Base-by-base conservation (phyloP, 2,888 invertebrate species). In the Ariolimax columbianus region DNA sequence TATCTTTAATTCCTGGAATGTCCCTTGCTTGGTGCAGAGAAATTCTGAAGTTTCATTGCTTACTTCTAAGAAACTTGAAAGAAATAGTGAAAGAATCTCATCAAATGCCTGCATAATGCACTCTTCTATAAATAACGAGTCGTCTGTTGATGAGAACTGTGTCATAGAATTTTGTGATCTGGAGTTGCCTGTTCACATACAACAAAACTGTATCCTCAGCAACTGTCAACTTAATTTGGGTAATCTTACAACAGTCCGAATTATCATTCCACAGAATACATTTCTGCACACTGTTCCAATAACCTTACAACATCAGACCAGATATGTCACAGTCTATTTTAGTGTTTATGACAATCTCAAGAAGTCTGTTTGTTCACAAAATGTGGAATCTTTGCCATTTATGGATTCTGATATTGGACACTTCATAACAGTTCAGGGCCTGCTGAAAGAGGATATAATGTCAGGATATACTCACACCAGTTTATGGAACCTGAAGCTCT, bases 81-180 rank as follows among this genome's bases (percentile, higher is more conserved):
- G 38, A 38, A 33, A 81, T 77, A 4, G 33, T 26, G 30, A 47
- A 51, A 79, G 55, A 19, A 30, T 77, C 19, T 63, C 70, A n/a
- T 1, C 30, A 9, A 72, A 87, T 23, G 92, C 92, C 0, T 92
- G 92, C 88, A 89, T 94, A 14, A 93, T 94, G 90, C 93, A 94
- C 85, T 92, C 91, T 51, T 55, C 89, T 14, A 78, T 94, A 0
- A 89, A 91, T 1, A 66, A 77, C 0, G 77, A 87, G 0, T 92
- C 92, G 0, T 77, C 51, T 19, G 85, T 94, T 51, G 87, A 89
- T 0, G 51, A 77, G 1, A 87, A 88, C 7, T 87, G 91, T 43
- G 90, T 95, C 1, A 87, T 95, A 0, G 95, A 95, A 83, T 94
- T 92, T 87, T 94, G 94, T 86, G 86, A 92, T 47, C 93, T 94